Conservation (phyloP, 1,140 invertebrate species). For the Nautilus pompilius region DNA sequence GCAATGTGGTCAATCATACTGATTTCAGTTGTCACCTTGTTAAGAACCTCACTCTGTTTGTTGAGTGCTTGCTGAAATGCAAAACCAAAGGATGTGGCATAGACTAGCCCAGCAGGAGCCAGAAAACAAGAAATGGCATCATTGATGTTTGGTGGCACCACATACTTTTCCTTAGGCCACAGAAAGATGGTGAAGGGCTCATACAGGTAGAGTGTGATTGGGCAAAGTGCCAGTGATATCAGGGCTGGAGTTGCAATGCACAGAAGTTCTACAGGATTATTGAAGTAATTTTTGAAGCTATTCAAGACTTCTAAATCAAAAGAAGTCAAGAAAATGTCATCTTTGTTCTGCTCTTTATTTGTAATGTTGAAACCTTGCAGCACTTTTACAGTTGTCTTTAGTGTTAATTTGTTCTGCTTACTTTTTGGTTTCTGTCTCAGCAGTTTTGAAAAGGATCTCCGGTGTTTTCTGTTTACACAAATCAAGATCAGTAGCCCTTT, state of each 20-base stretch:
- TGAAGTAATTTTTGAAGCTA: constrained; percentile 19
- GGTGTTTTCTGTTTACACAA: no score
- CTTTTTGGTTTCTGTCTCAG: not conserved
- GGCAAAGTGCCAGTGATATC: constrained; percentile 29
- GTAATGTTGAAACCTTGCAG: not conserved
- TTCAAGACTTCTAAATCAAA: constrained; percentile 30
- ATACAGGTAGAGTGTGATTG: constrained; percentile 30
- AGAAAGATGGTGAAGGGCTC: constrained; percentile 20
- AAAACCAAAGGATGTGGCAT: constrained; percentile 39
- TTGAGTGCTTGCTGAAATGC: constrained; percentile 33
- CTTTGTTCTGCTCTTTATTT: not conserved
- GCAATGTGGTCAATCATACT: constrained; percentile 34
- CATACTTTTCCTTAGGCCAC: constrained; percentile 23
- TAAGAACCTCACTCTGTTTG: constrained; percentile 30
- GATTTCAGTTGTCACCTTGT: constrained; percentile 29
- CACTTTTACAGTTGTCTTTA: not conserved
- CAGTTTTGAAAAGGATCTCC: not conserved
- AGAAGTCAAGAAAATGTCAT: constrained; percentile 14
- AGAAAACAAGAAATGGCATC: constrained; percentile 39
- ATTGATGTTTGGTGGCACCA: constrained; percentile 28
- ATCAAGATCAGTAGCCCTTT: no score
- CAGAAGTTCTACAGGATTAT: constrained; percentile 23
- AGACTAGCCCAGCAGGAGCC: constrained; percentile 35
- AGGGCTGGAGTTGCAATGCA: constrained; percentile 29
- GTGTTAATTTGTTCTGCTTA: not conserved